phyloP scores from a whole-genome alignment of 2,113 vertebrate genomes.

The Salvelinus sp. region DNA sequence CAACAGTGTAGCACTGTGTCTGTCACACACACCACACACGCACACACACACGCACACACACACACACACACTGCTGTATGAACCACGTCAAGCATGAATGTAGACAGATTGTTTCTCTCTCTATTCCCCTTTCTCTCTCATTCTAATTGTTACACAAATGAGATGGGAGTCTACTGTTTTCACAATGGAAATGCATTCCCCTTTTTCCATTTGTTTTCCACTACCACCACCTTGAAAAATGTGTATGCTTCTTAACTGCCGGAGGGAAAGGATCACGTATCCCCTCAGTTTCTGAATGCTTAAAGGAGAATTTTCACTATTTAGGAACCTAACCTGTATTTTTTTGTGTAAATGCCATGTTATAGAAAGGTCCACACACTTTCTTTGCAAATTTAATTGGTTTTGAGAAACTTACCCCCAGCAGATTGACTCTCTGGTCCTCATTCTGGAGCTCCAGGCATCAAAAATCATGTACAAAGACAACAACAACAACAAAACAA shows the following conservation, averaged over 20 bases:
- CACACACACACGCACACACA: too few relatives aligned
- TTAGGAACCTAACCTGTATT: too few relatives aligned
- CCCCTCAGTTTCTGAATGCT: slow-evolving; percentile 47
- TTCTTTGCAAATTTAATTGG: too few relatives aligned
- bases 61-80: not conserved
- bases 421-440: too few relatives aligned
- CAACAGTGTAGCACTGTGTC: slow-evolving; percentile 44
- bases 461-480: too few relatives aligned
- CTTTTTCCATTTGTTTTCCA: not conserved
- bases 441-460: too few relatives aligned
- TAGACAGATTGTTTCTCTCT: not conserved
- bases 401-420: too few relatives aligned
- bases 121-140: not conserved
- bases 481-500: too few relatives aligned
- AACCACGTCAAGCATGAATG: not conserved
- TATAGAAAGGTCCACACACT: too few relatives aligned
- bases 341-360: too few relatives aligned
- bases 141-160: not conserved
- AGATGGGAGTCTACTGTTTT: not conserved
- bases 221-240: not conserved
- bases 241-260: not conserved
- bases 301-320: slow-evolving; percentile 50
- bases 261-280: not conserved
- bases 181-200: slow-evolving; percentile 29
- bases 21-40: not conserved